These are phyloP conservation scores for Serripes groenlandicus DNA, from an alignment of 2,888 invertebrate species.

Conservation along the genomic window DNA sequence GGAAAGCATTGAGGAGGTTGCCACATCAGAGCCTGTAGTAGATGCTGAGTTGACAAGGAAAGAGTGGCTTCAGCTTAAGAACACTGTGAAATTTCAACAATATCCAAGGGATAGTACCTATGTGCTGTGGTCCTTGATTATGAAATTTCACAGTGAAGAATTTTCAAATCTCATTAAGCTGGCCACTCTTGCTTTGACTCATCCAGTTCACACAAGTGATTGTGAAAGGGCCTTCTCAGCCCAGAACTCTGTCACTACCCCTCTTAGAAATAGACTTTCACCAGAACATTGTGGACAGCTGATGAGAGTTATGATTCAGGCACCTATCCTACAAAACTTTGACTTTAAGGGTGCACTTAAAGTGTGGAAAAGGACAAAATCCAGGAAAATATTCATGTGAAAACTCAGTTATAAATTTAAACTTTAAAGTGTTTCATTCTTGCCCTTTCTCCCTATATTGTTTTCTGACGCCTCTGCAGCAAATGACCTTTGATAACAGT, in stretches of 20 bases:
- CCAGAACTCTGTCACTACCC: conserved; percentile 25
- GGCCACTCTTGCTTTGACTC: conserved; percentile 32
- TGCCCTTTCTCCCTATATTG: no score
- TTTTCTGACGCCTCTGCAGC: no score
- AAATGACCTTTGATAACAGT: no score
- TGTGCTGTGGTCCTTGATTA: conserved; percentile 41
- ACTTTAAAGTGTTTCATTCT: no score
- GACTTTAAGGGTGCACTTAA: conserved; percentile 31
- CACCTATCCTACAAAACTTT: conserved; percentile 7
- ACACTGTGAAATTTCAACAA: conserved; percentile 33
- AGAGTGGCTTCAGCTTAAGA: conserved; percentile 48
- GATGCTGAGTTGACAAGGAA: conserved; percentile 10
- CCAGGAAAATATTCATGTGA: no score
- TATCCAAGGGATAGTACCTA: conserved; percentile 19
- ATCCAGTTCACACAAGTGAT: conserved; percentile 53
- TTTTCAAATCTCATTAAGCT: conserved; percentile 50
- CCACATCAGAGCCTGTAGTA: conserved; percentile 24
- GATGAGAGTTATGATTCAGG: conserved; percentile 52
- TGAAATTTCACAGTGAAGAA: conserved; percentile 32
- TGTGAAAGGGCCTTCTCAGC: conserved; percentile 57
- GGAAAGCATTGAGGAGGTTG: neutral
- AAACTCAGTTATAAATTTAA: no score
- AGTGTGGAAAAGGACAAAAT: conserved; percentile 32
- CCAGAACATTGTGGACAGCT: conserved; percentile 45
- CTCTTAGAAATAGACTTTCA: conserved; percentile 34